phyloP scores from a whole-genome alignment of 2,888 invertebrate species.

The Conistra vaccinii region DNA sequence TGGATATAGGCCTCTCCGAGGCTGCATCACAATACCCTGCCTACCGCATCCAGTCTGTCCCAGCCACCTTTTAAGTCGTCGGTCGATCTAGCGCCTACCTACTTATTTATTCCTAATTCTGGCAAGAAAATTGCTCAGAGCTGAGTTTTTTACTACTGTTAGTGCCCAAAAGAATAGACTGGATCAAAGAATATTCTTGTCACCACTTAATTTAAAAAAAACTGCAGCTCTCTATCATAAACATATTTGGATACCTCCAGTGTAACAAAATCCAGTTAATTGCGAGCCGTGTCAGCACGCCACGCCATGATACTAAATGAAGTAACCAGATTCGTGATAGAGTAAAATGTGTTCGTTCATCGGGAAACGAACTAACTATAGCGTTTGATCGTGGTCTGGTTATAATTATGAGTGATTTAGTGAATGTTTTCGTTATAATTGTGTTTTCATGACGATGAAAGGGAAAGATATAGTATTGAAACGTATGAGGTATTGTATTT shows the following conservation, averaged over 20 bases:
- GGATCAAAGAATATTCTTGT: not conserved
- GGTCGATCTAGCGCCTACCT: not conserved
- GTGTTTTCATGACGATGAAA: constrained; percentile 57
- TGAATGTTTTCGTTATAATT: constrained; percentile 46
- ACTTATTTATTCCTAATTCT: not conserved
- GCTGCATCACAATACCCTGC: too few relatives aligned
- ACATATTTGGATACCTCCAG: constrained; percentile 26
- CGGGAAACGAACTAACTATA: constrained; percentile 49
- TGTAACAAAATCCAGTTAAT: constrained; percentile 66
- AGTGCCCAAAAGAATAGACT: too few relatives aligned
- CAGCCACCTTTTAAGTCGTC: too few relatives aligned
- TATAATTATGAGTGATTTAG: constrained; percentile 56
- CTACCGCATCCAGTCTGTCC: too few relatives aligned
- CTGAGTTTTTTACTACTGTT: not conserved
- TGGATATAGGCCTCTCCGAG: too few relatives aligned
- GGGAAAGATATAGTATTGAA: constrained; percentile 26
- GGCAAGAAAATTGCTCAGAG: not conserved
- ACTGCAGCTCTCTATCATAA: not conserved
- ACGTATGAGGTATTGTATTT: constrained; percentile 22
- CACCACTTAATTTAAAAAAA: not conserved
- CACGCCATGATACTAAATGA: constrained; percentile 59
- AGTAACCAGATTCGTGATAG: constrained; percentile 75
- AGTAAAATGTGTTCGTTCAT: constrained; percentile 69
- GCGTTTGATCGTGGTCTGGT: constrained; percentile 55
- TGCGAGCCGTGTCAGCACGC: constrained; percentile 66